phyloP scores from a whole-genome alignment of 2,113 vertebrate genomes.

The Parotia lawesii region DNA sequence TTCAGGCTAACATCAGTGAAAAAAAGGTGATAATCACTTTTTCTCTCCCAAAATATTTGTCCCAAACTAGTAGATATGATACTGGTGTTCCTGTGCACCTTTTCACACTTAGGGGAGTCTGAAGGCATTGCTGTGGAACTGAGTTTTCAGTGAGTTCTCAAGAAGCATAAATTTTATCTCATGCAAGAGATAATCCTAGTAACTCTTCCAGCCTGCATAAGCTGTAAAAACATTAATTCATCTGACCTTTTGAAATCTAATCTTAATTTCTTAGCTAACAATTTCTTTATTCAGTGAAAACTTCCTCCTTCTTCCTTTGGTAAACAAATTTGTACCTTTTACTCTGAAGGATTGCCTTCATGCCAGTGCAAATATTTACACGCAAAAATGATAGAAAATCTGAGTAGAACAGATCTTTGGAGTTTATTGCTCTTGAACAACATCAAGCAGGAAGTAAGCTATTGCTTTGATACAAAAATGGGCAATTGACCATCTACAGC shows the following conservation, averaged over 20 bases:
- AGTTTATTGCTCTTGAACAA: background rate
- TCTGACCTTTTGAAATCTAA: background rate
- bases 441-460: background rate
- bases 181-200: background rate
- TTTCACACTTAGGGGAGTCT: background rate
- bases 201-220: background rate
- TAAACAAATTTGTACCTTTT: background rate
- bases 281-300: background rate
- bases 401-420: background rate
- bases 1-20: background rate
- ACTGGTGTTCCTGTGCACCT: rapidly evolving
- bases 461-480: background rate
- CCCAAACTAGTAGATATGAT: background rate
- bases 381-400: background rate
- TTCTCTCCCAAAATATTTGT: background rate
- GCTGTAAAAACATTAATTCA: background rate
- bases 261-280: background rate
- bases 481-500: background rate
- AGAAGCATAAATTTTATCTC: background rate
- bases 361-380: background rate
- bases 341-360: background rate
- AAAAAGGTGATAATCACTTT: background rate
- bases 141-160: background rate
- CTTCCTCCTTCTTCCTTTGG: background rate
- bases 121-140: background rate